Conservation (phyloP, 2,888 invertebrate genomes). For the Serripes groenlandicus region DNA sequence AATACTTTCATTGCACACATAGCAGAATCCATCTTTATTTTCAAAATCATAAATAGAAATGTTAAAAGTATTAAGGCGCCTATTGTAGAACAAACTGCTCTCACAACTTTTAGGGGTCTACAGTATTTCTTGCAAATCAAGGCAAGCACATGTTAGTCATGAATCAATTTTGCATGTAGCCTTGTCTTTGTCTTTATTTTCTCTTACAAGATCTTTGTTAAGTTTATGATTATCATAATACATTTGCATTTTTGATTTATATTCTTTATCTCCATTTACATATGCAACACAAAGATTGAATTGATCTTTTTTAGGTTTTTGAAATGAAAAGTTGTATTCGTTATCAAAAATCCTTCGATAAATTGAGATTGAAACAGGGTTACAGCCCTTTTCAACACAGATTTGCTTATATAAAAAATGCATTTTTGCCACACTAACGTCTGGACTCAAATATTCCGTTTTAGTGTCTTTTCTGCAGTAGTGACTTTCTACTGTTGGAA, state of each 20-base stretch:
- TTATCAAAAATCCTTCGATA: conserved; percentile 53
- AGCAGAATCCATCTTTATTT: conserved; percentile 30
- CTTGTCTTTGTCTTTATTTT: conserved; percentile 40
- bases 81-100: conserved; percentile 40
- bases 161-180: not conserved
- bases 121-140: conserved; percentile 50
- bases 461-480: conserved; percentile 58
- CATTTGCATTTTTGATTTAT: not conserved
- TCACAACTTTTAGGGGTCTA: conserved; percentile 47
- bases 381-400: conserved; percentile 26
- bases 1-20: conserved; percentile 44
- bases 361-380: conserved; percentile 32
- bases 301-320: conserved; percentile 60
- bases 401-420: conserved; percentile 52
- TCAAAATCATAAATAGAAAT: conserved; percentile 46
- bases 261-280: conserved; percentile 7
- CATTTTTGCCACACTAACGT: conserved; percentile 58
- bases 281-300: conserved; percentile 50
- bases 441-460: conserved; percentile 43
- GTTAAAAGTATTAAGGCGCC: conserved; percentile 38
- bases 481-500: conserved; percentile 56
- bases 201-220: conserved; percentile 36
- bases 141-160: conserved; percentile 27
- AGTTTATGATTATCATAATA: conserved; percentile 36
- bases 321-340: conserved; percentile 60